Evolutionary conservation across 64 coral and sea anemone species (phyloP).

Genomic region (Actinia tenebrosa): DNA sequence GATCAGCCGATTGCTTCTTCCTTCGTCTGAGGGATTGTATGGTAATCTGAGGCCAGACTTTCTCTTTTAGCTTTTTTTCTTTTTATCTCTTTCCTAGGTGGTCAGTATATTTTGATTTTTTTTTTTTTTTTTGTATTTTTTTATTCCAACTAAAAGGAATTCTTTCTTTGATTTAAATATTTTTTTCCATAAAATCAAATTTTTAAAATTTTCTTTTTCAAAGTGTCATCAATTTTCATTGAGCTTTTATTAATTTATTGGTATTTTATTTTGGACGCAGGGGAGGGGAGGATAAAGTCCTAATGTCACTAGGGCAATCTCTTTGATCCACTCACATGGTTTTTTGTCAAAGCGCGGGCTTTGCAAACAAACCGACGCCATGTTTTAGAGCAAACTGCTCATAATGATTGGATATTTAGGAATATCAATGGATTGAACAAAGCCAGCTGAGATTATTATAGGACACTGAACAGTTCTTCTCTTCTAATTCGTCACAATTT

Average conservation of each 20-base stretch:
- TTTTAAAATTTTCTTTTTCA: too few relatives aligned
- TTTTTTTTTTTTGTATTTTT: too few relatives aligned
- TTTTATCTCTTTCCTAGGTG: neutral
- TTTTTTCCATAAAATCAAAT: too few relatives aligned
- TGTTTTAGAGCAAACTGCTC: neutral
- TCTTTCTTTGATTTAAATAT: too few relatives aligned
- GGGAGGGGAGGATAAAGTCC: neutral
- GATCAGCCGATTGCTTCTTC: neutral
- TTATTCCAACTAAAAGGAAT: too few relatives aligned
- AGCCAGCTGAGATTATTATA: neutral
- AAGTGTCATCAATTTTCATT: neutral
- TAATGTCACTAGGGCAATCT: neutral
- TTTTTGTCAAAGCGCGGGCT: conserved; percentile 12
- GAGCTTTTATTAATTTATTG: neutral
- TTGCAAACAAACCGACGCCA: conserved; percentile 18
- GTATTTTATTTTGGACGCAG: neutral
- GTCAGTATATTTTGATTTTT: neutral
- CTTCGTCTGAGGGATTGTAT: neutral
- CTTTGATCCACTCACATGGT: neutral
- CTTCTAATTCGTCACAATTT: neutral
- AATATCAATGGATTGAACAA: neutral
- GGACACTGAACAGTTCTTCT: neutral
- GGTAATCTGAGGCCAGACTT: neutral
- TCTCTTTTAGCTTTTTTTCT: neutral
- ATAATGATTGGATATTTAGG: neutral